These are phyloP conservation scores for Cetonia aurata DNA, from an alignment of 2,888 invertebrate species.

Conservation along the genomic window DNA sequence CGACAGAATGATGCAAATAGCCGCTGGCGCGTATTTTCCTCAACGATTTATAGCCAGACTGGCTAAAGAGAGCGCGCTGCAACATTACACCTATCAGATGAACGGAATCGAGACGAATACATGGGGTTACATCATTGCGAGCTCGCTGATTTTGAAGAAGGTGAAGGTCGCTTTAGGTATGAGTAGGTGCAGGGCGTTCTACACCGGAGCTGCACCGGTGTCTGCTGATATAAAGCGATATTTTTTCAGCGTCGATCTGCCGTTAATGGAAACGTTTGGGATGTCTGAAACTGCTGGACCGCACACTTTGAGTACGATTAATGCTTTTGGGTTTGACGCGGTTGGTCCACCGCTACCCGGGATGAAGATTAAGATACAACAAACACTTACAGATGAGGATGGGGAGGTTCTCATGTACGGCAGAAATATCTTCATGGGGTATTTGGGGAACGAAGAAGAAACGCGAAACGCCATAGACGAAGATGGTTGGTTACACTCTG, in stretches of 20 bases:
- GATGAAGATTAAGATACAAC: constrained; percentile 78
- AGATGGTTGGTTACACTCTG: constrained; percentile 90
- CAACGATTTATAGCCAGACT: constrained; percentile 81
- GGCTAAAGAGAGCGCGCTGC: constrained; percentile 81
- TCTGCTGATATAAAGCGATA: constrained; percentile 86
- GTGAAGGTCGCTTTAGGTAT: constrained; percentile 84
- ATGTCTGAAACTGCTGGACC: constrained; percentile 91
- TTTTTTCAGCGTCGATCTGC: constrained; percentile 89
- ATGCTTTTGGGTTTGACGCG: constrained; percentile 74
- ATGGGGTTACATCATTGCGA: constrained; percentile 84
- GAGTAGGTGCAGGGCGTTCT: constrained; percentile 76
- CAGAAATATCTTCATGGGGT: constrained; percentile 93
- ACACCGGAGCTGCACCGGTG: constrained; percentile 89
- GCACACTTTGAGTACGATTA: constrained; percentile 74
- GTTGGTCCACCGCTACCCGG: constrained; percentile 81
- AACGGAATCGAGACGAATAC: constrained; percentile 68
- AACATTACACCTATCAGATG: constrained; percentile 75
- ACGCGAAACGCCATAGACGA: constrained; percentile 81
- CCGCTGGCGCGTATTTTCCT: constrained; percentile 76
- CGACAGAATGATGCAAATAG: constrained; percentile 85
- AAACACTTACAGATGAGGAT: constrained; percentile 79
- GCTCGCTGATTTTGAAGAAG: constrained; percentile 82
- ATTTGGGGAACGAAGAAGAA: constrained; percentile 81
- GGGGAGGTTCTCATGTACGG: constrained; percentile 90
- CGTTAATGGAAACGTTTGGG: constrained; percentile 87